Evolutionary conservation across 1,140 invertebrate species (phyloP).

Genomic region (Phymastichus coffea): DNA sequence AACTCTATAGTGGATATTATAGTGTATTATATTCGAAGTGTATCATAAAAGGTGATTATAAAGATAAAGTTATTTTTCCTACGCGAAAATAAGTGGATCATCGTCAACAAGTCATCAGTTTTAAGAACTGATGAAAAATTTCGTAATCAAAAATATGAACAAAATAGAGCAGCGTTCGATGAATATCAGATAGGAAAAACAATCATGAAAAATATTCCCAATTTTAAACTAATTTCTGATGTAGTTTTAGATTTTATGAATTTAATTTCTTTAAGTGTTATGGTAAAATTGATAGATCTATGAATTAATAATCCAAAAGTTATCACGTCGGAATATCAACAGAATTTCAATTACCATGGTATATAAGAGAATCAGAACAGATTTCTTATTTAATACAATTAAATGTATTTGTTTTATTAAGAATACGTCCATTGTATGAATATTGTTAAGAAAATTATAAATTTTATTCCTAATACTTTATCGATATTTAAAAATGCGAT

Average conservation of each 20-base stretch:
- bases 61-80: slow-evolving; percentile 35
- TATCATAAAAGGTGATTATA: slow-evolving; percentile 33
- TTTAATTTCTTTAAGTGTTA: slow-evolving; percentile 37
- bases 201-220: slow-evolving; percentile 26
- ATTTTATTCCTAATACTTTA: too few relatives aligned
- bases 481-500: too few relatives aligned
- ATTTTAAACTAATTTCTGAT: slow-evolving; percentile 35
- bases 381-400: too few relatives aligned
- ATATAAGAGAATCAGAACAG: too few relatives aligned
- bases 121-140: slow-evolving; percentile 23
- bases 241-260: slow-evolving; percentile 42
- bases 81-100: too few relatives aligned
- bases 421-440: too few relatives aligned
- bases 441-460: too few relatives aligned
- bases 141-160: slow-evolving; percentile 10
- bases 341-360: too few relatives aligned
- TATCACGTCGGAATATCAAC: too few relatives aligned
- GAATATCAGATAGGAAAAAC: slow-evolving; percentile 16
- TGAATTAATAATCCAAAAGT: slow-evolving; percentile 33
- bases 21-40: slow-evolving; percentile 46
- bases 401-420: too few relatives aligned
- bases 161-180: neutral
- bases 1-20: slow-evolving; percentile 28
- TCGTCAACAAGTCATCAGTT: slow-evolving; percentile 17
- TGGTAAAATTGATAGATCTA: slow-evolving; percentile 32